These are phyloP conservation scores for Nannospalax galili DNA, from an alignment of 2,113 vertebrate species.

Conservation along the genomic window DNA sequence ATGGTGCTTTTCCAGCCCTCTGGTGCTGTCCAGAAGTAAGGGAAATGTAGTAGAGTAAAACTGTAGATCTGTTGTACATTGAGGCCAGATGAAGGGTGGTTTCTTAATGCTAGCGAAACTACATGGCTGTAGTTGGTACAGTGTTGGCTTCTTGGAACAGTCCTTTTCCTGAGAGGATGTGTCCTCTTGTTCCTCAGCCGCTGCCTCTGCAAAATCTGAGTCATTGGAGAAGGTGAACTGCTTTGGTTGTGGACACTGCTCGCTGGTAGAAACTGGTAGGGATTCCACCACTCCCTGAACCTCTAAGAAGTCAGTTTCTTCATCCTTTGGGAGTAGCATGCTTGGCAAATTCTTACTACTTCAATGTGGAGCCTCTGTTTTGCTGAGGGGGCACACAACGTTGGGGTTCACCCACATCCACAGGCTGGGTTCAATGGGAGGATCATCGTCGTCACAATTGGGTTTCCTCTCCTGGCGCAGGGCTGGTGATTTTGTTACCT, in stretches of 20 bases:
- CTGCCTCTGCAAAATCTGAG: conserved; percentile 47
- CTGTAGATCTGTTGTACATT: conserved; percentile 92
- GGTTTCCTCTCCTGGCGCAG: background rate
- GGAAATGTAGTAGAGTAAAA: conserved; percentile 91
- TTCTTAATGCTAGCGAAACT: conserved; percentile 89
- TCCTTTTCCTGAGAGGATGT: conserved; percentile 59
- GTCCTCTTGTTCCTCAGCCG: background rate
- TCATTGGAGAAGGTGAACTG: conserved; percentile 22
- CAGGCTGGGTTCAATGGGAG: conserved; percentile 82
- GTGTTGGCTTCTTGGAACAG: background rate
- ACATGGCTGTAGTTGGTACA: conserved; percentile 89
- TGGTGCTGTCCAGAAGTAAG: conserved; percentile 90
- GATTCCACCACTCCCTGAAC: conserved; percentile 24
- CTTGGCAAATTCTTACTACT: rapidly evolving
- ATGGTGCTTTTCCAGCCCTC: conserved; percentile 92
- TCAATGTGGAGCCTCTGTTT: conserved; percentile 29
- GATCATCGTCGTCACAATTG: conserved; percentile 31
- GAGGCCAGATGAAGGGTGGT: conserved; percentile 85
- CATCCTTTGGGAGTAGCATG: background rate
- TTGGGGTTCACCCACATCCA: conserved; percentile 91
- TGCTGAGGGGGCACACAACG: conserved; percentile 83
- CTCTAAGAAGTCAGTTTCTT: background rate
- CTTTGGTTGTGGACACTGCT: conserved; percentile 29
- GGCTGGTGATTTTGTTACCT: background rate
- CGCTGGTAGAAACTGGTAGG: background rate